Conservation (phyloP, 2,113 vertebrate species). For the Bucco capensis region DNA sequence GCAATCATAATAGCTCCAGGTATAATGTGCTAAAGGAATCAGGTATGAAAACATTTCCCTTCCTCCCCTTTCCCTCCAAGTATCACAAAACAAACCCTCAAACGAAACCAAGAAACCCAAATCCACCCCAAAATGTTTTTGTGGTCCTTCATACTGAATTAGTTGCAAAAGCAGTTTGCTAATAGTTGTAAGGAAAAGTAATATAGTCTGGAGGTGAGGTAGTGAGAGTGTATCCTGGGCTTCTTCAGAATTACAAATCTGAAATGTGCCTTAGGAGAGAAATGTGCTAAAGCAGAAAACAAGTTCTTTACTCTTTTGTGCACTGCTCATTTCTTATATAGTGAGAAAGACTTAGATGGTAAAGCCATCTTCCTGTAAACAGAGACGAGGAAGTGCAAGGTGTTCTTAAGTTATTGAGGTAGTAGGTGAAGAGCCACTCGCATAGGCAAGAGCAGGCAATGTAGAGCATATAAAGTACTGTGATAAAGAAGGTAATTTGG, state of each 20-base stretch:
- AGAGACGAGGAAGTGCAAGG: background rate
- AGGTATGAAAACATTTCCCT: fast-evolving
- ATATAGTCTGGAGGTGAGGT: background rate
- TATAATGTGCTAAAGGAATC: background rate
- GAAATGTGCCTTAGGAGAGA: background rate
- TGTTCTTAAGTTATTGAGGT: background rate
- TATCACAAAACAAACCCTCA: too few relatives aligned
- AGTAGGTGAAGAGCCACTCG: background rate
- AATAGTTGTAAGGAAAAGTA: background rate
- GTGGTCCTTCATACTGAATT: background rate
- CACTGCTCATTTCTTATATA: background rate
- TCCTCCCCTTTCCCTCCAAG: too few relatives aligned
- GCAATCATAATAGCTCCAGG: background rate
- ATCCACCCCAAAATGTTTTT: background rate
- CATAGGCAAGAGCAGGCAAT: background rate
- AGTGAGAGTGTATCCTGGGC: background rate
- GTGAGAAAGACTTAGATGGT: background rate
- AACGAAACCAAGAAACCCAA: background rate
- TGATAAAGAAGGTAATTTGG: background rate
- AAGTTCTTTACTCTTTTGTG: background rate
- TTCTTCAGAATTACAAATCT: background rate
- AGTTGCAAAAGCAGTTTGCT: background rate
- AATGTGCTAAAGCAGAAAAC: background rate
- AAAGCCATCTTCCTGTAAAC: background rate
- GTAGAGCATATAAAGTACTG: background rate